Percentiles rank a stretch among this genome's conserved stretches.
These are phyloP conservation scores for Pharmacophagus antenor DNA, from an alignment of 2,888 invertebrate genomes.

Conservation along the genomic window DNA sequence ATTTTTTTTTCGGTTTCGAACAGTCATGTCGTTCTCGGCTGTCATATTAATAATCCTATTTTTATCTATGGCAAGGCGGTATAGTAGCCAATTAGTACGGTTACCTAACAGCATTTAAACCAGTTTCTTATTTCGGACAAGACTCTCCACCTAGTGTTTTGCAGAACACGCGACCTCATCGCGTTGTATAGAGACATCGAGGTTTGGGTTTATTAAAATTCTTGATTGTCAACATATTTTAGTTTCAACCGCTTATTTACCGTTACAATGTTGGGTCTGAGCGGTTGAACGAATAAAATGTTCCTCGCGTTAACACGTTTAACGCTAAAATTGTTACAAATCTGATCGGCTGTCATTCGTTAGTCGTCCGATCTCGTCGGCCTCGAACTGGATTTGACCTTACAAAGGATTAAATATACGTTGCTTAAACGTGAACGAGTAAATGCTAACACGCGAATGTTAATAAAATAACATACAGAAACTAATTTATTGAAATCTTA, in stretches of 20 bases:
- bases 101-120: constrained; percentile 29
- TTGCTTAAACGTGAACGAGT: constrained; percentile 32
- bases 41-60: constrained; percentile 23
- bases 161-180: constrained; percentile 17
- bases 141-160: constrained; percentile 9
- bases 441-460: constrained; percentile 27
- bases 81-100: constrained; percentile 23
- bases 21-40: constrained; percentile 4
- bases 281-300: background rate
- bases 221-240: constrained; percentile 8
- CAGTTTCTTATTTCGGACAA: constrained; percentile 30
- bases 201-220: constrained; percentile 17
- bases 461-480: constrained; percentile 5
- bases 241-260: constrained; percentile 2
- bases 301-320: background rate
- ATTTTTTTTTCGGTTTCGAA: constrained; percentile 3
- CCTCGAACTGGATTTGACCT: constrained; percentile 36
- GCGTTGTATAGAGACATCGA: constrained; percentile 7
- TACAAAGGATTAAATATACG: constrained; percentile 34
- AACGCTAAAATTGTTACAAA: constrained; percentile 3
- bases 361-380: constrained; percentile 30
- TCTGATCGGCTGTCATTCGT: constrained; percentile 8
- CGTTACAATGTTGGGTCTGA: background rate
- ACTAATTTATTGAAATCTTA: constrained; percentile 21
- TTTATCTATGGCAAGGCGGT: constrained; percentile 18